Base-by-base conservation (phyloP, 2,888 invertebrate species). In the Hofmannophila pseudospretella region DNA sequence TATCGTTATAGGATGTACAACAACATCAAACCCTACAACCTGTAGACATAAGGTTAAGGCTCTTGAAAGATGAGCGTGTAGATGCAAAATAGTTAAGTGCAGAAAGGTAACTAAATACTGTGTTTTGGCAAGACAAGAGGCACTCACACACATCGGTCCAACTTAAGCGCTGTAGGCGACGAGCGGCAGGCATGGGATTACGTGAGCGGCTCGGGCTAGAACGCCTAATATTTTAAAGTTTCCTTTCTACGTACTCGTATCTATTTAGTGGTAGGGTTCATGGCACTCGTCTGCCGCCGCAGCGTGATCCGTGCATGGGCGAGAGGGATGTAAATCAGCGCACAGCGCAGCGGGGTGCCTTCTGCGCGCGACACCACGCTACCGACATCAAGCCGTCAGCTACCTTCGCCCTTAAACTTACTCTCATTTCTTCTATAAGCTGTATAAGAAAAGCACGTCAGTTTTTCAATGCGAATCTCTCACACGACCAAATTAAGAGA, bases 251-350 rank as follows among this genome's bases (percentile, higher is more conserved):
- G 19, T 4, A 20, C 20, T 7, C 3, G 20, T 20, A 2, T 5
- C 20, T 5, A 5, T 8, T 20, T 5, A 20, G 2, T 2, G 7
- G 20, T 7, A 4, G 20, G 5, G 20, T 20, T 19, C 19, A 5
- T 5, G 19, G 19, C 19, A 5, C 5, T 3, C 5, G 19, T 19
- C 19, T 4, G 4, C 19, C 20, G 20, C n/a, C 23, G n/a, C 2
- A 7, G n/a, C 23, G 8, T n/a, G 23, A 8, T 10, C 12, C 11
- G 11, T 11, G 26, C 8, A 9, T 16, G 40, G 47, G 48, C 45
- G 44, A 38, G 41, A 49, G 50, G 25, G 49, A 51, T 59, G 67
- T 64, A 67, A 65, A 66, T 62, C 57, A 66, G 33, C 23, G 33
- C 23, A 13, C 16, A 14, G 44, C 51, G 38, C 51, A 45, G 58